Evolutionary conservation across 2,113 vertebrate genomes (phyloP), one percentile per base, ranked within the genome.

Genomic region (Emydocephalus ijimae): DNA sequence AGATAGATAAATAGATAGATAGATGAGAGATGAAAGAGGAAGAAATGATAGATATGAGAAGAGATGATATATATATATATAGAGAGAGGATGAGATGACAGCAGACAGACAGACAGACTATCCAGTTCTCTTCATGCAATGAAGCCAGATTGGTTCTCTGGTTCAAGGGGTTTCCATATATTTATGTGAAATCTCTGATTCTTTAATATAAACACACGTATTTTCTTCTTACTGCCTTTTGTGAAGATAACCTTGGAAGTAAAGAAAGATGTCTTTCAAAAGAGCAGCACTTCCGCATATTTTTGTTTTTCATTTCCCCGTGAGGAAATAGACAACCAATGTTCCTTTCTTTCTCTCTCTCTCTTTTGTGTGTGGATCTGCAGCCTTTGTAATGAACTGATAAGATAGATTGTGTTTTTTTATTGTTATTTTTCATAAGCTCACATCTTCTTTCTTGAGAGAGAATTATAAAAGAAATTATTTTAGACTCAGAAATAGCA

Each of bases 351-450:
- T 93, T 95, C 88, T 88, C 94, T 89, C 94, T 89, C 94, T 50
- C 55, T 56, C 55, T 56, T 56, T 56, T 20, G 12, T 20, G 4
- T 20, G 21, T 23, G 56, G 56, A 23, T 24, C 23, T 24, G 21
- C 93, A 95, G 93, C 91, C 92, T 95, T 96, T 95, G 91, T 96
- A 96, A 96, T 93, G 21, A 85, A 92, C 94, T 89, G 95, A 95
- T 95, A 96, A 96, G 92, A 56, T 91, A 92, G 61, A 92, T 94
- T 89, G 95, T 64, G 92, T 56, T 59, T 5, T 45, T 56, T 34
- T 50, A 93, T 96, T 96, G 29, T 69, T 69, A 6, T 81, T 74
- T 81, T 93, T 93, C 92, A 54, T 93, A 91, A 95, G 92, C 90
- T 88, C 87, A 95, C 56, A 95, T 89, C 92, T n/a, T 92, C 94